Base-by-base conservation (phyloP, 2,113 vertebrate genomes). In the Heterotis niloticus region DNA sequence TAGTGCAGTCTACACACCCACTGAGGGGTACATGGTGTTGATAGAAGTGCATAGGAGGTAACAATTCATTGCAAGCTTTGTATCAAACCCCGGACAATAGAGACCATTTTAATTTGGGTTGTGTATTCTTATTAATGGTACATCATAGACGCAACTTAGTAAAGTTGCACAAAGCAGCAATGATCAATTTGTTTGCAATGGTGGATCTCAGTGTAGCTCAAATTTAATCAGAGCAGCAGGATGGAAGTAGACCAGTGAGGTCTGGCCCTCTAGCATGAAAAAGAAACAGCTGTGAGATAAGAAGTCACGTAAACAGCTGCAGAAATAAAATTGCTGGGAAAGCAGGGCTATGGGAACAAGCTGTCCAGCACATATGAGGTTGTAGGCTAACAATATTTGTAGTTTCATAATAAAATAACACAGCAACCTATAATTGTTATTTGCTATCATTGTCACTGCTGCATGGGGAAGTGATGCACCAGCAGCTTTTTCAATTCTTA, bases 171-270 rank as follows among this genome's bases (percentile, higher is more conserved):
- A n/a, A 56, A 60, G 29, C 56, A 78, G 54, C 28, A 71, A 78
- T 78, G 77, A 60, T 70, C 54, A 78, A 66, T 23, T 70, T 78
- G 77, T 11, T 18, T 44, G 67, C 28, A 60, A 57, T 26, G 28
- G 9, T 24, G 56, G 18, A 1, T 60, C 56, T 13, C 13, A 56
- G 56, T 44, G 56, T 34, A 78, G 34, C 66, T 69, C 24, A 78
- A 65, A 60, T 60, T 26, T 26, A 14, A 66, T 24, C 64, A 9
- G 77, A 20, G n/a, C 28, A 70, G 54, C 66, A 78, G 56, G 66
- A 20, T 34, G 67, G 66, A 0, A 1, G 54, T 26, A 29, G 64
- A 16, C 44, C 26, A 26, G 66, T n/a, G 13, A 28, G 18, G 56
- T 26, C 57, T 0, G 10, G 66, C 67, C 13, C 67, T 62, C 65